phyloP scores from a whole-genome alignment of 2,888 invertebrate genomes.

The Caenorhabditis sp. region DNA sequence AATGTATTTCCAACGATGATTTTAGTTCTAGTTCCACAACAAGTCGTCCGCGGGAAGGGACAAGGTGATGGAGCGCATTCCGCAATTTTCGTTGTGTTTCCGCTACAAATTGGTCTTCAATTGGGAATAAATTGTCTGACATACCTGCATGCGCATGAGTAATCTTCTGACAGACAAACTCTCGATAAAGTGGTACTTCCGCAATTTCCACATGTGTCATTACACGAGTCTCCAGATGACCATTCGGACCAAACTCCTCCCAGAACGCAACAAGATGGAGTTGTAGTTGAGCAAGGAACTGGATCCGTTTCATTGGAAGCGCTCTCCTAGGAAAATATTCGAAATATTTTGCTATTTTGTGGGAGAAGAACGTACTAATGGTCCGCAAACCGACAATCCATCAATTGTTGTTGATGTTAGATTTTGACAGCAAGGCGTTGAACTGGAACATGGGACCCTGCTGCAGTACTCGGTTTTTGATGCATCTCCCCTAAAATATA shows the following conservation, averaged over 20 bases:
- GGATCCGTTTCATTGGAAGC: background rate
- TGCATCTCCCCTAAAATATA: slow-evolving; percentile 17
- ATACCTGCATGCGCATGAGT: slow-evolving; percentile 59
- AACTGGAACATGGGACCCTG: slow-evolving; percentile 15
- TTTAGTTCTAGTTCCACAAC: slow-evolving; percentile 57
- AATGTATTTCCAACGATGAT: slow-evolving; percentile 31
- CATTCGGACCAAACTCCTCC: slow-evolving; percentile 59
- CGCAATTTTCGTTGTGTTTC: slow-evolving; percentile 52
- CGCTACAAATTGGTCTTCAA: slow-evolving; percentile 41
- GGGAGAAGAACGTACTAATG: slow-evolving; percentile 15
- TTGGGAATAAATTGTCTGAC: background rate
- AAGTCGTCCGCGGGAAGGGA: slow-evolving; percentile 52
- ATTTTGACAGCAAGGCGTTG: slow-evolving; percentile 28
- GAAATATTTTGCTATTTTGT: background rate
- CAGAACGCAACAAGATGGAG: slow-evolving; percentile 41
- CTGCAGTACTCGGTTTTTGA: slow-evolving; percentile 37
- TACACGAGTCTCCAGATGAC: slow-evolving; percentile 38
- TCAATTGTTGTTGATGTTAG: slow-evolving; percentile 23
- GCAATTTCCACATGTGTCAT: slow-evolving; percentile 61
- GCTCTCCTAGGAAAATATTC: background rate
- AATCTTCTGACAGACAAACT: slow-evolving; percentile 50
- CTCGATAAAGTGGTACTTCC: slow-evolving; percentile 48
- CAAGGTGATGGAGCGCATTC: slow-evolving; percentile 58
- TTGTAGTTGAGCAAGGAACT: slow-evolving; percentile 22
- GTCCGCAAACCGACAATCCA: slow-evolving; percentile 40